phyloP scores from a whole-genome alignment of 2,113 vertebrate genomes.

The Chauna torquata region DNA sequence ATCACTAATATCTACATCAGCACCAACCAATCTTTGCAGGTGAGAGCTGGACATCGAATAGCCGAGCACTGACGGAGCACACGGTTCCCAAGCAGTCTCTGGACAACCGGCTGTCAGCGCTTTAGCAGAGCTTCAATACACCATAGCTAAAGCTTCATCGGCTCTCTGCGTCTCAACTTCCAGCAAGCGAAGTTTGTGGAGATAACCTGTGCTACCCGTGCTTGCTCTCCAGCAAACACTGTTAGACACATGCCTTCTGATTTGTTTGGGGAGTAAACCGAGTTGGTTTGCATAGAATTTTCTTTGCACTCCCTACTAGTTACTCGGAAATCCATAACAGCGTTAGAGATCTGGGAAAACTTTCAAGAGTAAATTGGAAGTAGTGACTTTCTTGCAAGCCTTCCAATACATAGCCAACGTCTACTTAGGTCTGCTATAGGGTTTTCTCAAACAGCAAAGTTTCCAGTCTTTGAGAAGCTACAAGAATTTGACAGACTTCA shows the following conservation, averaged over 20 bases:
- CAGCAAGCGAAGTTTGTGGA: neutral
- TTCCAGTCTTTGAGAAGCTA: neutral
- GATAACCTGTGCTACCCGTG: neutral
- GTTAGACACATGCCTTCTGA: neutral
- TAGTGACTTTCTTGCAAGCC: neutral
- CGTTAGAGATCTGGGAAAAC: neutral
- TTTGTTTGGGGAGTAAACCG: neutral
- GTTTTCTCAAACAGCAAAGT: neutral
- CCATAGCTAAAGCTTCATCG: neutral
- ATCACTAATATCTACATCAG: neutral
- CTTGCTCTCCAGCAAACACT: neutral
- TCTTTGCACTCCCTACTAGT: neutral
- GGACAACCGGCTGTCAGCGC: neutral
- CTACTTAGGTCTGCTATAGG: neutral
- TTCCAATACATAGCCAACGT: neutral
- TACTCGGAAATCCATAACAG: neutral
- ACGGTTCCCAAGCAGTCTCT: neutral
- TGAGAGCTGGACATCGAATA: neutral
- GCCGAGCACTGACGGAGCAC: neutral
- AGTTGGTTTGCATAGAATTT: neutral
- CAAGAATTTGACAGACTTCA: neutral
- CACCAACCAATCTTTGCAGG: neutral
- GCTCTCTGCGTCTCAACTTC: neutral
- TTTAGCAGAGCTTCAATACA: neutral
- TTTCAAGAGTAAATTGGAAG: neutral